Base-by-base conservation (phyloP, 2,888 invertebrate species). In the Orthosia gracilis region DNA sequence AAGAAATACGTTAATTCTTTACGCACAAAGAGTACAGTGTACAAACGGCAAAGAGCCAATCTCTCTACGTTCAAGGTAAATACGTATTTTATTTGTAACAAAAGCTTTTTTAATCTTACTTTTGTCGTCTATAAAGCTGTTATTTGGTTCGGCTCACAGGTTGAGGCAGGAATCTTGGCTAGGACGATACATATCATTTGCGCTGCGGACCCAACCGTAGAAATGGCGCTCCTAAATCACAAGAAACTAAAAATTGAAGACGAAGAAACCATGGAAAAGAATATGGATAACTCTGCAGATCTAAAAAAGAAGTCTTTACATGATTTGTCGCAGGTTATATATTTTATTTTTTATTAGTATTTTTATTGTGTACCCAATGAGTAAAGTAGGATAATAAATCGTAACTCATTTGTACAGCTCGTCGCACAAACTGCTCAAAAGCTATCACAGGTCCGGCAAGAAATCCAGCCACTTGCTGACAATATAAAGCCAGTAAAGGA, bases 1-100 rank as follows among this genome's bases (percentile, higher is more conserved):
- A 98, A 98, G 93, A 97, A 97, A 85, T 99, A 98, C 92, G 98
- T 99, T 21, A 98, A 97, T 89, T 97, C 98, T 84, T 94, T 99
- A 78, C 97, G 98, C 74, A 97, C 98, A 67, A 98, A 98, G 91
- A 98, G 98, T 90, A 97, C 98, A 12, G 95, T 98, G 15, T 99
- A 98, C 93, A 99, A 98, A 94, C 97, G 98, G 90, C 98, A 98
- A 91, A 96, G 98, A 88, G 97, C 97, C 64, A 98, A 98, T 92
- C 94, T 98, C 84, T 97, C 98, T 12, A 97, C 98, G 67, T 94
- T 98, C 73, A 97, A 97, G 94, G 97, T 96, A 89, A 86, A 83
- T 75, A 68, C 40, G 52, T 62, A 62, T 62, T 85, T 83, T 73
- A 83, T 76, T 78, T 68, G 12, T 57, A 61, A 73, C 54, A 80